phyloP scores from a whole-genome alignment of 1,140 invertebrate genomes.

The Caligus rogercresseyi region DNA sequence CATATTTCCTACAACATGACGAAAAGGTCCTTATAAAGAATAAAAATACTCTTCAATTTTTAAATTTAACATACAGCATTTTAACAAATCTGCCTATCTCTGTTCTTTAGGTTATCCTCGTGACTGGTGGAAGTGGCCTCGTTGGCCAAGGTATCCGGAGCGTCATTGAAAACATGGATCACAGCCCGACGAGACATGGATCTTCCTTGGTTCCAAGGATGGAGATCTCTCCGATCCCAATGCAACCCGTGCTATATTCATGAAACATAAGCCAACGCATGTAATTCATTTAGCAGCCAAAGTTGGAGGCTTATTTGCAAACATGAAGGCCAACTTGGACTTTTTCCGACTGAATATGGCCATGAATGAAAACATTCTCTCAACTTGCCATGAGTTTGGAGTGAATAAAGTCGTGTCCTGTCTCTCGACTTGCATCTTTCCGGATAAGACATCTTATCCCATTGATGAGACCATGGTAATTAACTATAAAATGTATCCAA shows the following conservation, averaged over 20 bases:
- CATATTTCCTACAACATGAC: too few relatives aligned
- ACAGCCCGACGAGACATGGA: conserved; percentile 54
- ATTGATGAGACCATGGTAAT: conserved; percentile 96
- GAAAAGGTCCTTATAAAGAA: too few relatives aligned
- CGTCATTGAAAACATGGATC: conserved; percentile 41
- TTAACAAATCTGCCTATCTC: too few relatives aligned
- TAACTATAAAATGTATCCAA: too few relatives aligned
- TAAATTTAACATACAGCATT: too few relatives aligned
- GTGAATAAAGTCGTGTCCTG: conserved; percentile 93
- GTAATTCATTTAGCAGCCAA: conserved; percentile 92
- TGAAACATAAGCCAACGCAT: conserved; percentile 72
- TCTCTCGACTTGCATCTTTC: conserved; percentile 96
- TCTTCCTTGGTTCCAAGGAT: conserved; percentile 83
- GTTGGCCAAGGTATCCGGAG: conserved; percentile 69
- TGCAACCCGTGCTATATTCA: conserved; percentile 57
- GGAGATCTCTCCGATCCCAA: conserved; percentile 53
- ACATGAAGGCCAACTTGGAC: conserved; percentile 88
- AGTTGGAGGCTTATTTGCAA: conserved; percentile 84
- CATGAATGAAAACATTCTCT: conserved; percentile 91
- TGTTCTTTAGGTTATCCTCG: conserved; percentile 48
- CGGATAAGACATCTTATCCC: conserved; percentile 91
- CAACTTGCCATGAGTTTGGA: conserved; percentile 50
- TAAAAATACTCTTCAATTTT: too few relatives aligned
- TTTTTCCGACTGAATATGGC: conserved; percentile 71
- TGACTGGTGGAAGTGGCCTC: conserved; percentile 80